Conservation (phyloP, 1,140 invertebrate genomes). For the Mya arenaria region DNA sequence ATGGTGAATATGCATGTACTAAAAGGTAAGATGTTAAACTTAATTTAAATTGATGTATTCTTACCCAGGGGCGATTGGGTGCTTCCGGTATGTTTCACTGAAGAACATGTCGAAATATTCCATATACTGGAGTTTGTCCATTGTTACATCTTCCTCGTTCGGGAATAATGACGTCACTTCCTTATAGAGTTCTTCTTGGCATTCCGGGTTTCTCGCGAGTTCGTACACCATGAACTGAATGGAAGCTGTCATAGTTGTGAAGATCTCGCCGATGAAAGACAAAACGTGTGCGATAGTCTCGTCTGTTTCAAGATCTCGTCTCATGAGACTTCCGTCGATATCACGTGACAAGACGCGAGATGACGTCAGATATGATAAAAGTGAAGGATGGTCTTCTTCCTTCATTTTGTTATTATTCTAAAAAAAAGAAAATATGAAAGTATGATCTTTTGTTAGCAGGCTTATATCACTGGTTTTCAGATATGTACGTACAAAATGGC, state of each 20-base stretch:
- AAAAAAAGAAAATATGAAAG: slow-evolving; percentile 6
- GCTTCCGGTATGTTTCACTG: slow-evolving; percentile 76
- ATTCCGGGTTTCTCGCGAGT: slow-evolving; percentile 62
- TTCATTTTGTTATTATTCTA: slow-evolving; percentile 44
- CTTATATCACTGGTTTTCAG: too few relatives aligned
- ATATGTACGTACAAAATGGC: too few relatives aligned
- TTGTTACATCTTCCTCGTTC: not conserved
- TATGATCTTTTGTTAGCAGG: too few relatives aligned
- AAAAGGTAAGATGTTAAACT: too few relatives aligned
- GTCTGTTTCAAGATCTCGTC: slow-evolving; percentile 61
- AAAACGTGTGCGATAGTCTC: slow-evolving; percentile 66
- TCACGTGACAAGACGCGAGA: slow-evolving; percentile 26
- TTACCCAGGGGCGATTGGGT: slow-evolving; percentile 74
- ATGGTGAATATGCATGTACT: too few relatives aligned
- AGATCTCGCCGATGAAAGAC: slow-evolving; percentile 65
- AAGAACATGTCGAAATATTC: slow-evolving; percentile 79
- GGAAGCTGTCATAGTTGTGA: slow-evolving; percentile 58
- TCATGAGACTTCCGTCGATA: slow-evolving; percentile 47
- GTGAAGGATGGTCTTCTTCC: not conserved
- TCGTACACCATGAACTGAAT: slow-evolving; percentile 66
- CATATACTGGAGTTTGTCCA: slow-evolving; percentile 72
- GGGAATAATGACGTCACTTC: slow-evolving; percentile 47
- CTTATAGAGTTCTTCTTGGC: slow-evolving; percentile 54
- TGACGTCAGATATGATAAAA: slow-evolving; percentile 9
- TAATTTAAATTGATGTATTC: too few relatives aligned